These are phyloP conservation scores for Leucoma salicis DNA, from an alignment of 2,888 invertebrate species.

Conservation along the genomic window DNA sequence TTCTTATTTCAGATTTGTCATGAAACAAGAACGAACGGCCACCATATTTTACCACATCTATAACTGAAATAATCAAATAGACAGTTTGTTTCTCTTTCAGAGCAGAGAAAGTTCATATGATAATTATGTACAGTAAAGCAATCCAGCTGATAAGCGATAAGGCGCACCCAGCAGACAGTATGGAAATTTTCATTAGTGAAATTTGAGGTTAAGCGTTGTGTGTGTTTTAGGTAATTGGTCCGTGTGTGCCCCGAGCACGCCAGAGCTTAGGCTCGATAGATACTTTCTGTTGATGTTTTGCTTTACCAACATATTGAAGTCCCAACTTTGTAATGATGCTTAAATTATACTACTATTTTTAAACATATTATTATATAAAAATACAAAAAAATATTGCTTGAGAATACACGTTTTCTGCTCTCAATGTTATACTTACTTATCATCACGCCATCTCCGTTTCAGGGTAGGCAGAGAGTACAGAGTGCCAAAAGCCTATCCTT, in stretches of 20 bases:
- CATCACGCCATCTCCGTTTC: too few relatives aligned
- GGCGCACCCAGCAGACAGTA: slow-evolving; percentile 62
- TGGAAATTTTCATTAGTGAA: slow-evolving; percentile 77
- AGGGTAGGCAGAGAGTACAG: too few relatives aligned
- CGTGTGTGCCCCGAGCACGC: slow-evolving; percentile 56
- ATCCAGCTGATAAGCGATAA: slow-evolving; percentile 73
- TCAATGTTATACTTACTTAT: too few relatives aligned
- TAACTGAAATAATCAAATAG: slow-evolving; percentile 2
- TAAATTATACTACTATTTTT: too few relatives aligned
- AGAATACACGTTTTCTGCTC: slow-evolving; percentile 52
- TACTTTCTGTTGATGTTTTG: slow-evolving; percentile 63
- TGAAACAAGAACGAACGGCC: too few relatives aligned
- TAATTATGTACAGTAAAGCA: slow-evolving; percentile 67
- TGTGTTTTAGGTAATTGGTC: slow-evolving; percentile 76
- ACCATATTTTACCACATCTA: too few relatives aligned
- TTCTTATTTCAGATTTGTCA: too few relatives aligned
- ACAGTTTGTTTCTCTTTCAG: neutral
- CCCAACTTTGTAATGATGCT: neutral
- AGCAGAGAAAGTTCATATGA: slow-evolving; percentile 48
- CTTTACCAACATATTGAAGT: slow-evolving; percentile 29
- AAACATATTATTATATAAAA: too few relatives aligned
- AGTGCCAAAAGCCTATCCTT: too few relatives aligned
- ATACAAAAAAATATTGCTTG: slow-evolving; percentile 56
- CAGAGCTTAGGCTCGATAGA: slow-evolving; percentile 50
- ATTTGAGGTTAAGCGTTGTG: slow-evolving; percentile 73